These are phyloP conservation scores for Drosophila falleni DNA, from an alignment of 2,888 invertebrate species.

Conservation along the genomic window DNA sequence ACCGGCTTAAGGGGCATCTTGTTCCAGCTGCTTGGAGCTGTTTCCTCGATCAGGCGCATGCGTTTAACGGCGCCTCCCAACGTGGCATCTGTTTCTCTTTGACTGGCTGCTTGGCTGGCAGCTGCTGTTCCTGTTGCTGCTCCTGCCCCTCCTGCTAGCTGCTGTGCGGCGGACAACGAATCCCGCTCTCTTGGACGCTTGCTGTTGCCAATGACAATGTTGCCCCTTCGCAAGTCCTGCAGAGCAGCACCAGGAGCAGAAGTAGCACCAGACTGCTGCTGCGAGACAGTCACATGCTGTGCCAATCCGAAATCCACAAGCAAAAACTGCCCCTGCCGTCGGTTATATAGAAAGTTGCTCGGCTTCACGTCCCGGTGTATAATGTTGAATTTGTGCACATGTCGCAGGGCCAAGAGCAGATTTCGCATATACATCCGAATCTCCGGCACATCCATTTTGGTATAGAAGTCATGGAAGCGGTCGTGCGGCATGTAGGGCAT, in stretches of 20 bases:
- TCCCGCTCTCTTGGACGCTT: conserved; percentile 71
- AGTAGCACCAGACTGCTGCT: neutral
- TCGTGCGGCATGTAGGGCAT: conserved; percentile 96
- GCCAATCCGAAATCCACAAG: conserved; percentile 96
- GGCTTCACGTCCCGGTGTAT: conserved; percentile 97
- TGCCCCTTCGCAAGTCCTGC: neutral
- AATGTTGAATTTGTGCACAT: conserved; percentile 93
- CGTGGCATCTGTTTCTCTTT: conserved; percentile 33
- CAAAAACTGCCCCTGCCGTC: conserved; percentile 89
- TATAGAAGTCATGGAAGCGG: conserved; percentile 91
- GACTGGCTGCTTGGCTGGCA: too few relatives aligned
- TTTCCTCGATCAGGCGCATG: conserved; percentile 68
- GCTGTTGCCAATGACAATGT: conserved; percentile 27
- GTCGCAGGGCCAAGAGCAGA: conserved; percentile 90
- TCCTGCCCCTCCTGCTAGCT: conserved; percentile 2
- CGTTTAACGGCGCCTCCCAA: conserved; percentile 76
- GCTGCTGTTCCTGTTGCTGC: conserved; percentile 9
- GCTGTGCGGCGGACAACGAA: conserved; percentile 10
- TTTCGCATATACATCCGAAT: conserved; percentile 92
- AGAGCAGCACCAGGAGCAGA: neutral
- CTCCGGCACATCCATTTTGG: conserved; percentile 89
- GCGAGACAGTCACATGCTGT: conserved; percentile 86
- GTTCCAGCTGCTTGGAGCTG: conserved; percentile 22
- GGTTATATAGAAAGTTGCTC: conserved; percentile 95
- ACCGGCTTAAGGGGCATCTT: conserved; percentile 85